Evolutionary conservation across 37 sponge, comb jelly and placozoan genomes (phyloP).

Genomic region (Crambe crambe): DNA sequence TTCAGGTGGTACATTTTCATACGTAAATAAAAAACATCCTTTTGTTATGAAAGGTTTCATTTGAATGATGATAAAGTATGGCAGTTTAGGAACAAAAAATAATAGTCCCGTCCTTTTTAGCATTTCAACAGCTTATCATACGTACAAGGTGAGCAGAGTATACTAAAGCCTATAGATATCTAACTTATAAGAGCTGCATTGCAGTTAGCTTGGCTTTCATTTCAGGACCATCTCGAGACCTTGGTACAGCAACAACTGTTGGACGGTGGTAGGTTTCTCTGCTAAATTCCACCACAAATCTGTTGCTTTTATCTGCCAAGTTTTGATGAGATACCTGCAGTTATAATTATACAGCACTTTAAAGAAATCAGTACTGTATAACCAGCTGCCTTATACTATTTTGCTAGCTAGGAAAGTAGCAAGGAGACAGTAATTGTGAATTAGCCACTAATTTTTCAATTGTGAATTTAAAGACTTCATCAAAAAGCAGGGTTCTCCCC

Average conservation of each 20-base stretch:
- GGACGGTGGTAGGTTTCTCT: slow-evolving; percentile 66
- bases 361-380: neutral
- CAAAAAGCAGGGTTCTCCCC: too few species aligned
- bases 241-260: slow-evolving; percentile 75
- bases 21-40: too few species aligned
- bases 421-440: too few species aligned
- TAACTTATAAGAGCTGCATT: slow-evolving; percentile 6
- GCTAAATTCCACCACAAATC: slow-evolving; percentile 79
- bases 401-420: neutral
- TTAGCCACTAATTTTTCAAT: too few species aligned
- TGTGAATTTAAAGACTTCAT: too few species aligned
- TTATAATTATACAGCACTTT: neutral
- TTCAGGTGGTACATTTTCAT: too few species aligned
- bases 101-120: too few species aligned
- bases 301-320: slow-evolving; percentile 72
- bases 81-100: too few species aligned
- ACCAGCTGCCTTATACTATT: neutral
- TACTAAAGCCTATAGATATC: neutral
- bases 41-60: too few species aligned
- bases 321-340: slow-evolving; percentile 70
- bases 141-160: too few species aligned
- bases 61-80: too few species aligned
- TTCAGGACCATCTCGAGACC: neutral
- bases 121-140: too few species aligned
- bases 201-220: neutral